Evolutionary conservation across 2,888 invertebrate species (phyloP), one percentile per base, ranked within the genome.

Genomic region (Chesias legatella): DNA sequence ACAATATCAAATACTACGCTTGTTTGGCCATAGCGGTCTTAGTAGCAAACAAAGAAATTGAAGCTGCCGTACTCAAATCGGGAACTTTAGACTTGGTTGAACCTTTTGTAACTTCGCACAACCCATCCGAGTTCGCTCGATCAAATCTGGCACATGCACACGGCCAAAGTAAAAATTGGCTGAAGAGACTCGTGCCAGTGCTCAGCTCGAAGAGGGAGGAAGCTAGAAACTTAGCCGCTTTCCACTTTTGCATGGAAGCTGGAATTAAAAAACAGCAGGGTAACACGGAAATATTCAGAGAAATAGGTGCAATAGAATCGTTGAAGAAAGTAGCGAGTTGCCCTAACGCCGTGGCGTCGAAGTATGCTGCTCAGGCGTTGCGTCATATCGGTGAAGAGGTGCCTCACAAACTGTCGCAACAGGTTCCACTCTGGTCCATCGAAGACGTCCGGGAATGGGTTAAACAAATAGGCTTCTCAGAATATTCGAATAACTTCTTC

Each of bases 181-280:
- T 99, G 37, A 92, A 95, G 78, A 90, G 96, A 60, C 89, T 99
- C 53, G 96, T 99, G 3, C 98, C 98, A 0, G 96, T 99, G 7
- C 88, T 99, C 37, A 95, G 95, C 71, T 98, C 98, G 25, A 96
- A 98, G 71, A 90, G 98, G 47, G 97, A 98, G 71, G 99, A 99
- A 80, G 98, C 99, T 0, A 91, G 98, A 63, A 98, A 97, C 73
- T 85, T 99, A 60, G 99, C 98, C 2, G 98, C 99, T 22, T 99
- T 99, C 76, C 99, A 99, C 73, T 95, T 98, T 77, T 98, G 98
- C 70, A 98, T 99, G 98, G 99, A 99, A 81, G 98, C 99, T 7
- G 97, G 97, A 23, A 98, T 99, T 38, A 99, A 99, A 77, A 95
- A 97, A 63, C 94, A 94, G 61, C 97, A 97, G 76, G 95, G 95